Evolutionary conservation across 2,797 vertebrate species (phyloP).

Genomic region (Sebastes cheni): DNA sequence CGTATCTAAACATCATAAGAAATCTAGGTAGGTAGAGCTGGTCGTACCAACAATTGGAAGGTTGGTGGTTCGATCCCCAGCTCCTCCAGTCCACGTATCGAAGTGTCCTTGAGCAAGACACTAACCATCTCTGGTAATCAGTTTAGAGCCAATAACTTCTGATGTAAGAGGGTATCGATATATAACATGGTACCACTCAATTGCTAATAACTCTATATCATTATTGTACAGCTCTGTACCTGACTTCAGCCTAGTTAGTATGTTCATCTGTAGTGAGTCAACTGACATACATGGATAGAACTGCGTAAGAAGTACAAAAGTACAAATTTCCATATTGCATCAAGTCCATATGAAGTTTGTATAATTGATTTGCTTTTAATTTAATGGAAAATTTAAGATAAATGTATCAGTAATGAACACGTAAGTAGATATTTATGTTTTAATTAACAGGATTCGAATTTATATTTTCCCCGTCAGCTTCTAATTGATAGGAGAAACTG

Average conservation of each 20-base stretch:
- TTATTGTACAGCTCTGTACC: background rate
- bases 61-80: too few species aligned
- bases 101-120: too few species aligned
- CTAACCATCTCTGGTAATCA: background rate
- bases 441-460: slow-evolving; percentile 43
- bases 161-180: background rate
- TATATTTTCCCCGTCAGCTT: slow-evolving; percentile 27
- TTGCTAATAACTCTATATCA: background rate
- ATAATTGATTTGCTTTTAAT: slow-evolving; percentile 20
- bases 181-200: background rate
- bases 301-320: background rate
- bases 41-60: too few species aligned
- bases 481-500: slow-evolving; percentile 32
- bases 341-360: background rate
- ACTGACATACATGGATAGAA: background rate
- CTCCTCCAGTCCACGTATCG: too few species aligned
- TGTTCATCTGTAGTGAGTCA: background rate
- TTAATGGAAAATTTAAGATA: slow-evolving; percentile 20
- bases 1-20: too few species aligned
- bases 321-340: background rate
- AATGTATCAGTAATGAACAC: slow-evolving; percentile 37
- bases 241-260: background rate
- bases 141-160: too few species aligned
- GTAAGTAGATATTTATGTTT: slow-evolving; percentile 45
- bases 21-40: too few species aligned